phyloP scores from a whole-genome alignment of 2,113 vertebrate genomes.

The Nibea albiflora region DNA sequence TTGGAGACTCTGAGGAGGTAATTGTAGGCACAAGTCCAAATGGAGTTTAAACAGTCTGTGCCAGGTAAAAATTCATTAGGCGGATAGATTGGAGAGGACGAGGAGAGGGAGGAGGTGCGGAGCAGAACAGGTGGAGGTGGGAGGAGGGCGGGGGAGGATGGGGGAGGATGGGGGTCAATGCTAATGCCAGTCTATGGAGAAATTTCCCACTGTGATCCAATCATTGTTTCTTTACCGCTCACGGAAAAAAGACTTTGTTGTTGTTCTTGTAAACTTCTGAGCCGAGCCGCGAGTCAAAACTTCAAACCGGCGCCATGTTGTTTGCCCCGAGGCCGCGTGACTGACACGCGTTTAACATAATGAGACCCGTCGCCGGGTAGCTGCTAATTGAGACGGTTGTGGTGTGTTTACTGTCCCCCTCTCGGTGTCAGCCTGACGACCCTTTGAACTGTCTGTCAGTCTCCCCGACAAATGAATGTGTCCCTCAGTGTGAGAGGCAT shows the following conservation, averaged over 20 bases:
- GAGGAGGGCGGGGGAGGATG: not conserved
- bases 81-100: constrained; percentile 83
- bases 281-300: constrained; percentile 34
- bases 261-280: constrained; percentile 56
- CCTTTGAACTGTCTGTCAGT: constrained; percentile 82
- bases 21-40: constrained; percentile 99
- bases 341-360: constrained; percentile 77
- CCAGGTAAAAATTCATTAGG: constrained; percentile 99
- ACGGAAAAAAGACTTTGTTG: constrained; percentile 50
- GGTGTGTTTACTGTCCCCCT: constrained; percentile 75
- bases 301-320: constrained; percentile 6
- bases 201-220: constrained; percentile 72
- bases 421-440: constrained; percentile 77
- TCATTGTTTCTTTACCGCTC: constrained; percentile 65
- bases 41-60: constrained; percentile 99
- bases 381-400: constrained; percentile 79
- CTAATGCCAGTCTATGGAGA: constrained; percentile 77
- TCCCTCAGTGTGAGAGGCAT: constrained; percentile 73
- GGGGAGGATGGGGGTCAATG: constrained; percentile 70
- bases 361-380: constrained; percentile 63
- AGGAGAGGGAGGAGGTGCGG: constrained; percentile 87
- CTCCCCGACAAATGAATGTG: constrained; percentile 75
- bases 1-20: constrained; percentile 99
- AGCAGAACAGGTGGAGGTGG: constrained; percentile 82
- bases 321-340: constrained; percentile 48